Evolutionary conservation across 92 coral and sea anemone genomes (phyloP), one percentile per base, ranked within the genome.

Genomic region (Bergia puertoricense): DNA sequence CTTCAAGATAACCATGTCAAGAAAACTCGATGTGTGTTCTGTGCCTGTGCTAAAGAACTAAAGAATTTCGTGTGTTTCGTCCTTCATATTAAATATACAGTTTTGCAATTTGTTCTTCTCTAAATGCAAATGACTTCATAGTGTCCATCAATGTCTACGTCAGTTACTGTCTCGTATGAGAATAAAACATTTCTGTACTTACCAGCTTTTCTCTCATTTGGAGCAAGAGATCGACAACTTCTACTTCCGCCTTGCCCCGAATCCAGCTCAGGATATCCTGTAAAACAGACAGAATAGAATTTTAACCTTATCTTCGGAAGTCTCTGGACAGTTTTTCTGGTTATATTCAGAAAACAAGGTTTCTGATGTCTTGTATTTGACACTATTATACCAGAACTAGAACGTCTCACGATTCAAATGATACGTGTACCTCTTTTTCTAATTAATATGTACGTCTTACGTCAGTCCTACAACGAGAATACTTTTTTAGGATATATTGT

Each of bases 201-300:
- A 95, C 99, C 94, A 95, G 86, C 91, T 95, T 95, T 72, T 97
- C 99, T 88, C 96, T 94, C 67, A 96, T 93, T 89, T 95, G 96
- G 59, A 97, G 93, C 43, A 94, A 95, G 76, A 97, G 79, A 71
- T 97, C 99, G 57, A 97, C 99, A 0, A 86, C 91, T 87, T 97
- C 99, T 48, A 97, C 98, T 84, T 97, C 99, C 43, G 92, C 88
- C 85, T 97, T 97, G 11, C 88, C 96, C 37, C 84, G 85, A 42
- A 92, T 84, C 99, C 99, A 95, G 45, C 85, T 77, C 65, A 79
- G 78, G 76, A 97, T 91, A 90, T 95, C 99, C 99, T 97, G 81
- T 59, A 81, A 39, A 86, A 3, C 59, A 80, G 37, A 45, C 38
- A 45, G 39, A 44, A 50, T 13, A 48, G 8, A 48, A 48, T 13